Conservation (phyloP, 1,140 invertebrate species). For the Zaprionus taronus region DNA sequence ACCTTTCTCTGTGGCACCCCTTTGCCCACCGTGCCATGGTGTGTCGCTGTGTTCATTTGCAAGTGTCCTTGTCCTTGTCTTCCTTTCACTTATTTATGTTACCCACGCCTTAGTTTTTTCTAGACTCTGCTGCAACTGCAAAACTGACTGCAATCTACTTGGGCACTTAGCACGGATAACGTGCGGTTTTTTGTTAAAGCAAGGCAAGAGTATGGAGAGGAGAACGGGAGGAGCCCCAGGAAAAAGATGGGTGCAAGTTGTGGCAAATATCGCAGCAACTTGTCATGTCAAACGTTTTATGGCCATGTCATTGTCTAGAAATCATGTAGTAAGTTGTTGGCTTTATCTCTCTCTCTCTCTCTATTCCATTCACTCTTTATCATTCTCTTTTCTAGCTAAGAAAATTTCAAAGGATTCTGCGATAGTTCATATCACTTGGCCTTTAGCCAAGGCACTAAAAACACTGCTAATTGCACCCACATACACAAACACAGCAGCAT, state of each 20-base stretch:
- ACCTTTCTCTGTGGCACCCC: too few species aligned
- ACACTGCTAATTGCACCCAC: slow-evolving; percentile 70
- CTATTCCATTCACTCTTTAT: neutral
- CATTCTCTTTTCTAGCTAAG: slow-evolving; percentile 22
- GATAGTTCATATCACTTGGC: slow-evolving; percentile 76
- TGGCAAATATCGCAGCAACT: slow-evolving; percentile 79
- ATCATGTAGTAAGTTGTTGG: slow-evolving; percentile 41
- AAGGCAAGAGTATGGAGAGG: neutral
- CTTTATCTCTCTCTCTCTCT: neutral
- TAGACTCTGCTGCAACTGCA: neutral
- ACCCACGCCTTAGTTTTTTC: neutral
- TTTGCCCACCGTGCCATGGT: neutral
- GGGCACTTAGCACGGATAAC: slow-evolving; percentile 78
- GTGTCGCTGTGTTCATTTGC: slow-evolving; percentile 29
- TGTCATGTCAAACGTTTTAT: slow-evolving; percentile 80
- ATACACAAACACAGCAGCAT: slow-evolving; percentile 16
- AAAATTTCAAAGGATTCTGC: slow-evolving; percentile 70
- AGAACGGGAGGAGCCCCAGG: neutral
- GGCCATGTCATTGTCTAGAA: slow-evolving; percentile 59
- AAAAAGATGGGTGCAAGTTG: slow-evolving; percentile 54
- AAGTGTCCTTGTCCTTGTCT: slow-evolving; percentile 30
- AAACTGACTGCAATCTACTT: slow-evolving; percentile 70
- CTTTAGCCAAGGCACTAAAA: slow-evolving; percentile 66
- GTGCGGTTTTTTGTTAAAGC: slow-evolving; percentile 76
- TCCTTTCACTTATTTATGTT: slow-evolving; percentile 40